Conservation (phyloP, 2,888 invertebrate species). For the Cancer borealis region DNA sequence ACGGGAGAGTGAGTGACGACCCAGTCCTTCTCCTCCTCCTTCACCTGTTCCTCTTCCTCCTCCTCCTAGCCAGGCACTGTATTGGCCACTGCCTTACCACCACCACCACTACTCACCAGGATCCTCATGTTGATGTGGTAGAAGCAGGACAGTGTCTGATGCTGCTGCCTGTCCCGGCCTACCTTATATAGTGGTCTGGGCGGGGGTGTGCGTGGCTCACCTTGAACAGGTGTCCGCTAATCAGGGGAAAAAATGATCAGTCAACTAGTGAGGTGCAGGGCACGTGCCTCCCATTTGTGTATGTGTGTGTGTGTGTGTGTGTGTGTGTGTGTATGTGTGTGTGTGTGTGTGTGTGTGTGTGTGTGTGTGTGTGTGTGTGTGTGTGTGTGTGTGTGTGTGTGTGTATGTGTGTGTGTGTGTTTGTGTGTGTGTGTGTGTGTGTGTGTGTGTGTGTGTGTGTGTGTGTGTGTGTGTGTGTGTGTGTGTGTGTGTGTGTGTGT, state of each 20-base stretch:
- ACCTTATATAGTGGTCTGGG: background rate
- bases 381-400: slow-evolving; percentile 51
- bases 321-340: too few species aligned
- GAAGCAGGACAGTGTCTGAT: slow-evolving; percentile 32
- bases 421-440: background rate
- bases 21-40: background rate
- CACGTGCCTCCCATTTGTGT: too few species aligned
- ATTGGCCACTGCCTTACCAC: background rate
- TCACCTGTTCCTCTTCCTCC: background rate
- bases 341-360: too few species aligned
- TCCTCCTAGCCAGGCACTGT: background rate
- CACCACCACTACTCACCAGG: slow-evolving; percentile 50
- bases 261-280: background rate
- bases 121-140: slow-evolving; percentile 41
- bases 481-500: slow-evolving; percentile 31
- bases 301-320: too few species aligned
- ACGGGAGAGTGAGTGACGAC: background rate
- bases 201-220: background rate
- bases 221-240: too few species aligned
- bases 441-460: slow-evolving; percentile 42
- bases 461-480: slow-evolving; percentile 49
- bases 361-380: slow-evolving; percentile 3
- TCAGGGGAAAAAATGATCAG: background rate
- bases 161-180: background rate
- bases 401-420: slow-evolving; percentile 40